Base-by-base conservation (phyloP, 1,140 invertebrate species). In the Drosophila grimshawi region DNA sequence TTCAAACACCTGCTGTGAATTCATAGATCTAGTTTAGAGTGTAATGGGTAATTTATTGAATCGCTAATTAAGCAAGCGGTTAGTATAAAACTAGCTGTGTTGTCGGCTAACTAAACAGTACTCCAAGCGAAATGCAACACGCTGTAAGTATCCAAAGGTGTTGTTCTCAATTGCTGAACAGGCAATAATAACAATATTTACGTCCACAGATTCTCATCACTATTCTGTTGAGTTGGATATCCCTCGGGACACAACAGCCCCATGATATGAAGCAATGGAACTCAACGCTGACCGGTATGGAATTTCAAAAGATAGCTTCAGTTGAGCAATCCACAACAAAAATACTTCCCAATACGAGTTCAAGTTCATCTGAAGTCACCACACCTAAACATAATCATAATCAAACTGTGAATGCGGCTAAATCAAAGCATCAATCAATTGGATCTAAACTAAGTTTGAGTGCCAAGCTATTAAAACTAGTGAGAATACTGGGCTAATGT, bases 71-170 rank as follows among this genome's bases (percentile, higher is more conserved):
- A 51, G 33, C n/a, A 19, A 41, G 19, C 37, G 41, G 19, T 30
- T 8, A 51, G 29, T 86, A 86, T 86, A 86, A 86, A 79, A 64
- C 70, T 60, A 19, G 29, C 63, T 35, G 45, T 41, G 37, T n/a
- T 8, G 11, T 63, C 45, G n/a, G 61, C 55, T 66, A 56, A 45
- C 19, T 32, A 5, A 62, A 53, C 67, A 86, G 82, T 86, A 51
- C 33, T 5, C 3, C 60, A 71, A 29, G 39, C 39, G 82, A 75
- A 80, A 86, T 86, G 82, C 80, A 78, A 59, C 72, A 67, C 56
- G 57, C 63, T 72, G 81, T 86, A 79, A 86, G 81, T 86, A 75
- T 27, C 45, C 27, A 5, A 10, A 53, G 19, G 19, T 19, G 19
- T 19, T 39, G 51, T 39, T 51, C 11, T 5, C 11, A 53, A 33